phyloP scores from a whole-genome alignment of 2,888 invertebrate species.

The Zhuqinia jingwanae region DNA sequence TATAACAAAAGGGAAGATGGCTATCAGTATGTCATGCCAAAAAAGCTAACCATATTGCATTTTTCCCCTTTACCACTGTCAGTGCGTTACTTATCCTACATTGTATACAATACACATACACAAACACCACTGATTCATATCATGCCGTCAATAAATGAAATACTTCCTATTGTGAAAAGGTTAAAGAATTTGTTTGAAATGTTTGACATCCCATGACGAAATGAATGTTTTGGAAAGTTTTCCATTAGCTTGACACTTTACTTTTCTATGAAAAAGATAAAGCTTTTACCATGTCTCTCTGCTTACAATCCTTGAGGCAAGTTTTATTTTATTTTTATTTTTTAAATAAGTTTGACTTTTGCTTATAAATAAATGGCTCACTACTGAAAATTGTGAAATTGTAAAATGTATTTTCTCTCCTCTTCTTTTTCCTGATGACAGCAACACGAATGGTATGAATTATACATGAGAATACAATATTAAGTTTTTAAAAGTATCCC shows the following conservation, averaged over 20 bases:
- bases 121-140: background rate
- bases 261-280: background rate
- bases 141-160: slow-evolving; percentile 23
- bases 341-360: background rate
- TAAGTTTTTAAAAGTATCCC: slow-evolving; percentile 42
- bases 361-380: background rate
- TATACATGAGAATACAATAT: slow-evolving; percentile 39
- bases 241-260: slow-evolving; percentile 68
- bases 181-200: slow-evolving; percentile 69
- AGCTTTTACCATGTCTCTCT: slow-evolving; percentile 46
- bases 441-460: slow-evolving; percentile 38
- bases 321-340: too few species aligned
- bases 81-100: background rate
- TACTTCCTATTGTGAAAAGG: slow-evolving; percentile 65
- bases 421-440: background rate
- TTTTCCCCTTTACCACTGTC: slow-evolving; percentile 1
- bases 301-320: slow-evolving; percentile 32
- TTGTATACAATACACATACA: background rate
- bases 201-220: slow-evolving; percentile 72
- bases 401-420: slow-evolving; percentile 12
- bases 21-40: slow-evolving; percentile 28
- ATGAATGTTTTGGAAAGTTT: slow-evolving; percentile 68
- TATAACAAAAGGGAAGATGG: slow-evolving; percentile 30
- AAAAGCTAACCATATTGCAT: slow-evolving; percentile 18
- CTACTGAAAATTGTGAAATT: slow-evolving; percentile 19